Evolutionary conservation across 37 sponge, comb jelly and placozoan species (phyloP).

Genomic region (Trichoplax adhaerens): DNA sequence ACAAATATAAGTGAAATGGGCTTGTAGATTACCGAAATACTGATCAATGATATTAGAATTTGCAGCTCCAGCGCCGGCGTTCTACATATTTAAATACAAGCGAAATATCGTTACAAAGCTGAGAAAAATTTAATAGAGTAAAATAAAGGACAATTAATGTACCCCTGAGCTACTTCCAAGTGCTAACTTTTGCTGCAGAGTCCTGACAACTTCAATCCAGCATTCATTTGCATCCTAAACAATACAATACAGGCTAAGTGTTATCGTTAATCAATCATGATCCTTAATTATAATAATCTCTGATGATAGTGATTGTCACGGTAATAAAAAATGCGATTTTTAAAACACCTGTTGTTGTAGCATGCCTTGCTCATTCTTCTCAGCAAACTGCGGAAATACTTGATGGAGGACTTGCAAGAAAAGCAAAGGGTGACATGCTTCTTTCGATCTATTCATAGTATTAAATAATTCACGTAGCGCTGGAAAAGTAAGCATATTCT

Average conservation of each 20-base stretch:
- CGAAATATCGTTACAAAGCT: too few species aligned
- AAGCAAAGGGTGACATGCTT: slow-evolving; percentile 24
- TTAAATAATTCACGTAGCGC: slow-evolving; percentile 25
- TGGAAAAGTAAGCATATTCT: too few species aligned
- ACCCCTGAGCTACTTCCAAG: neutral
- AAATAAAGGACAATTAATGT: too few species aligned
- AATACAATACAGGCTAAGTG: neutral
- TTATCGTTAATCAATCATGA: too few species aligned
- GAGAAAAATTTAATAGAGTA: too few species aligned
- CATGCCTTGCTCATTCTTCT: slow-evolving; percentile 57
- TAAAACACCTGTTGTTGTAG: slow-evolving; percentile 37
- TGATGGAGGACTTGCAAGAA: slow-evolving; percentile 46
- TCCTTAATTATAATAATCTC: too few species aligned
- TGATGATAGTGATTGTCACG: too few species aligned
- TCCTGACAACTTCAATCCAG: slow-evolving; percentile 55
- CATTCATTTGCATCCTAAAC: slow-evolving; percentile 95
- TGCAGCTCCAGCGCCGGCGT: neutral
- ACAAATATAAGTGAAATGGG: neutral
- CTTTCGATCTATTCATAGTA: slow-evolving; percentile 28
- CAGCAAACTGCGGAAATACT: slow-evolving; percentile 67
- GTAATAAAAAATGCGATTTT: too few species aligned
- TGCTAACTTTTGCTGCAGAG: slow-evolving; percentile 16
- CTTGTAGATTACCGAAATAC: slow-evolving; percentile 30
- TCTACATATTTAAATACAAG: neutral
- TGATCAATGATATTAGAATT: slow-evolving; percentile 35